A percentile compares a stretch with the other conserved stretches of the same genome.
Evolutionary conservation across 2,888 invertebrate species (phyloP).

Genomic region (Tolmerus cingulatus): DNA sequence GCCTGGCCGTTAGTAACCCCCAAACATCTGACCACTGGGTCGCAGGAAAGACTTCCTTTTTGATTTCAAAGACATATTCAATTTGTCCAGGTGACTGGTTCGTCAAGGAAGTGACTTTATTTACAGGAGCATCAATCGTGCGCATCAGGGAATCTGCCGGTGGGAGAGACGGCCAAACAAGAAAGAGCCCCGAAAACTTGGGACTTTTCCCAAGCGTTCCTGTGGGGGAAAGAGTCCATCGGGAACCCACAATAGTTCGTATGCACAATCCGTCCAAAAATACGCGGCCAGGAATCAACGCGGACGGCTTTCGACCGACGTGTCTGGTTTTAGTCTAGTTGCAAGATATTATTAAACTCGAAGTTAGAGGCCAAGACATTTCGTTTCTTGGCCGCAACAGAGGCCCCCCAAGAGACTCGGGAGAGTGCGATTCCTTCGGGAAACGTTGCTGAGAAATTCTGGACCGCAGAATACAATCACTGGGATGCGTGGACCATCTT

Average conservation of each 20-base stretch:
- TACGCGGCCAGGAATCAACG: neutral
- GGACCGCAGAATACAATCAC: neutral
- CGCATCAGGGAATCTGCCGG: neutral
- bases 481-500: neutral
- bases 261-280: constrained; percentile 8
- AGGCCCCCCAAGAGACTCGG: neutral
- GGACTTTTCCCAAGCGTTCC: neutral
- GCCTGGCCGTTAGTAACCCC: neutral
- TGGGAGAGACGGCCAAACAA: neutral
- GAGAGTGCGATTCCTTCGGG: neutral
- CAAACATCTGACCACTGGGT: neutral
- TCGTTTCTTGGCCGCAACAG: neutral
- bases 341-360: constrained; percentile 6
- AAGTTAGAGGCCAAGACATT: neutral
- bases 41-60: neutral
- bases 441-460: constrained; percentile 2
- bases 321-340: constrained; percentile 36
- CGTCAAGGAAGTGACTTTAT: neutral
- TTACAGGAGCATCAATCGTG: neutral
- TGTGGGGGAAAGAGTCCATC: neutral
- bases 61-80: neutral
- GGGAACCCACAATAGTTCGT: neutral
- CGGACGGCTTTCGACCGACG: neutral
- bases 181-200: neutral
- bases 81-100: neutral